Evolutionary conservation across 2,797 vertebrate genomes (phyloP).

Genomic region (Prunella strophiata): DNA sequence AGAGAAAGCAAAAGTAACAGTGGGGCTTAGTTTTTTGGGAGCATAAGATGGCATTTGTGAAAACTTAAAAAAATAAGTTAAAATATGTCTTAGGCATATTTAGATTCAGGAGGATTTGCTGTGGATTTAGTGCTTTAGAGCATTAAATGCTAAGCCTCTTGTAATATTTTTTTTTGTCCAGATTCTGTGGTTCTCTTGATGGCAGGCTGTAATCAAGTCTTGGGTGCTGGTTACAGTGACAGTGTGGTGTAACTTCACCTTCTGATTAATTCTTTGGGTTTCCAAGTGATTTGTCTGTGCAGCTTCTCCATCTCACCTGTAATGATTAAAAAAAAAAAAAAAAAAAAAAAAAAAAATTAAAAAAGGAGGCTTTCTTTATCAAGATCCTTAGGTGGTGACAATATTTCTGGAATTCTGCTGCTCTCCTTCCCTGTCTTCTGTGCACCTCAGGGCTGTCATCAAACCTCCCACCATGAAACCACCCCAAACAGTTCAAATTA

Average conservation of each 20-base stretch:
- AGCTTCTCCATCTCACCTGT: neutral
- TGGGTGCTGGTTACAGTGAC: neutral
- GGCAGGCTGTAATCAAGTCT: neutral
- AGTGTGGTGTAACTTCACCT: neutral
- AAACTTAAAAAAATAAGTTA: neutral
- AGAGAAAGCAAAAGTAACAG: neutral
- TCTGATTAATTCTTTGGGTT: neutral
- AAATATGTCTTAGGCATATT: constrained; percentile 22
- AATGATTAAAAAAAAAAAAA: neutral
- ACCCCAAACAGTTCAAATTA: neutral
- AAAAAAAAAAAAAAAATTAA: neutral
- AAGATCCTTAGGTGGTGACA: neutral
- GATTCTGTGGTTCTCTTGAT: neutral
- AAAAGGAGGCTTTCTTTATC: rapidly evolving
- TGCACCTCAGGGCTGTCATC: neutral
- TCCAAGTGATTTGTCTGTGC: neutral
- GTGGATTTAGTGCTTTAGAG: constrained; percentile 52
- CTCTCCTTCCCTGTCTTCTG: neutral
- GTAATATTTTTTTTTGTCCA: neutral
- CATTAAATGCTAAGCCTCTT: constrained; percentile 45
- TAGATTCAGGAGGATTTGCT: constrained; percentile 44
- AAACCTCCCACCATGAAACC: rapidly evolving
- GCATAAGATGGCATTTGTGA: neutral
- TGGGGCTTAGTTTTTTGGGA: neutral
- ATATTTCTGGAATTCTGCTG: neutral